Conservation (phyloP, 2,797 vertebrate genomes). For the Thalassophryne amazonica region DNA sequence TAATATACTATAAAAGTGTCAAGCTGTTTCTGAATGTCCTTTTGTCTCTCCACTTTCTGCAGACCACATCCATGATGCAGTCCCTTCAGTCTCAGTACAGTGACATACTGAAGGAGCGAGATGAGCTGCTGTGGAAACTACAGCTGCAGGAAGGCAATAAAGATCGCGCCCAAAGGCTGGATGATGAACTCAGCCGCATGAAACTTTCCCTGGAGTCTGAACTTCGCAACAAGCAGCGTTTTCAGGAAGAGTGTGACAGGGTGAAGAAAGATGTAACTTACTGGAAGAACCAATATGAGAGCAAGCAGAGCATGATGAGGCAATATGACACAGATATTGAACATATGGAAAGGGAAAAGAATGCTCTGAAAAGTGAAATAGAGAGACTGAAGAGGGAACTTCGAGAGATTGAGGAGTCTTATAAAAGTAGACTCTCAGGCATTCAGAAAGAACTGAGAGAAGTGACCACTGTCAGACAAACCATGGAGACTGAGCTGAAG, state of each 20-base stretch:
- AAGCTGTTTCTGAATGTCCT: slow-evolving; percentile 8
- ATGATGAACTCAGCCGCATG: slow-evolving; percentile 85
- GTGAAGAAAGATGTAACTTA: slow-evolving; percentile 85
- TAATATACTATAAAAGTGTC: background rate
- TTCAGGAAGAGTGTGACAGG: slow-evolving; percentile 88
- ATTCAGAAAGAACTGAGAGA: slow-evolving; percentile 80
- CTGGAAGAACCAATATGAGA: slow-evolving; percentile 87
- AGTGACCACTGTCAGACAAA: slow-evolving; percentile 69
- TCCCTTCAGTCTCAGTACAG: slow-evolving; percentile 83
- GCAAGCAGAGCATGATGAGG: slow-evolving; percentile 81
- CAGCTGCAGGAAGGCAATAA: slow-evolving; percentile 85
- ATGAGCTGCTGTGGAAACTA: slow-evolving; percentile 85
- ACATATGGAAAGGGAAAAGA: slow-evolving; percentile 83
- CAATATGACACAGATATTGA: slow-evolving; percentile 82
- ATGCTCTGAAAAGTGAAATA: slow-evolving; percentile 79
- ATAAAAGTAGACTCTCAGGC: slow-evolving; percentile 75
- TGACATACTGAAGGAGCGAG: slow-evolving; percentile 85
- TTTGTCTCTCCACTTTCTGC: slow-evolving; percentile 31
- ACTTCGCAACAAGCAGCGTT: slow-evolving; percentile 77
- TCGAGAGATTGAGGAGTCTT: slow-evolving; percentile 81
- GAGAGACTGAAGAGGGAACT: slow-evolving; percentile 85
- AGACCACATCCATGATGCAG: slow-evolving; percentile 85
- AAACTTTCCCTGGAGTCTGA: slow-evolving; percentile 86
- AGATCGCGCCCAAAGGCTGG: slow-evolving; percentile 76
- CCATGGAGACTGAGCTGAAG: slow-evolving; percentile 80